Evolutionary conservation across 2,888 invertebrate genomes (phyloP).

Genomic region (Heliconius ismenius): DNA sequence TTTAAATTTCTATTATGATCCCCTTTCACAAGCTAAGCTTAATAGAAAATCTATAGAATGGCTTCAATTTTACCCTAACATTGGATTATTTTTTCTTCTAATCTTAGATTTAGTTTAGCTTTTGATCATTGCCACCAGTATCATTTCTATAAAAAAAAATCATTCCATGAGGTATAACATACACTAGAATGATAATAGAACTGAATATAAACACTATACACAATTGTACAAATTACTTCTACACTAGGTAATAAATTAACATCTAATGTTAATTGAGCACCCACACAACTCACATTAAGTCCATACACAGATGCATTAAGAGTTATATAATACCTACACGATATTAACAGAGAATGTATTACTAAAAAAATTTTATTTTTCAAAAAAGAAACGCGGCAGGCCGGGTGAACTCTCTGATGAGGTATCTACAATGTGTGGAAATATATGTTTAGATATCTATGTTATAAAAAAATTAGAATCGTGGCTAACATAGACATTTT

Average conservation of each 20-base stretch:
- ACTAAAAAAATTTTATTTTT: constrained; percentile 80
- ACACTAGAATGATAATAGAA: constrained; percentile 1
- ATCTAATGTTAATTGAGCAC: constrained; percentile 23
- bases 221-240: constrained; percentile 23
- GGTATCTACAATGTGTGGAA: constrained; percentile 77
- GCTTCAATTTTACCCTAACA: constrained; percentile 32
- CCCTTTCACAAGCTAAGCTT: constrained; percentile 29
- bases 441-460: constrained; percentile 76
- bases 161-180: background rate
- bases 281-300: constrained; percentile 18
- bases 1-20: constrained; percentile 5
- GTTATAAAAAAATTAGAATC: constrained; percentile 71
- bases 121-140: background rate
- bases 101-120: constrained; percentile 29
- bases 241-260: constrained; percentile 14
- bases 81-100: constrained; percentile 32
- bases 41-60: constrained; percentile 34
- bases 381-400: constrained; percentile 86
- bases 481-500: constrained; percentile 79
- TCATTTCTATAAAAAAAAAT: background rate
- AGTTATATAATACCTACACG: constrained; percentile 52
- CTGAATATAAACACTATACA: constrained; percentile 18
- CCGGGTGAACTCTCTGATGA: constrained; percentile 92
- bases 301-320: constrained; percentile 35
- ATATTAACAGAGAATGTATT: constrained; percentile 75